phyloP scores from a whole-genome alignment of 2,797 vertebrate genomes.

The Poeciliopsis turneri region DNA sequence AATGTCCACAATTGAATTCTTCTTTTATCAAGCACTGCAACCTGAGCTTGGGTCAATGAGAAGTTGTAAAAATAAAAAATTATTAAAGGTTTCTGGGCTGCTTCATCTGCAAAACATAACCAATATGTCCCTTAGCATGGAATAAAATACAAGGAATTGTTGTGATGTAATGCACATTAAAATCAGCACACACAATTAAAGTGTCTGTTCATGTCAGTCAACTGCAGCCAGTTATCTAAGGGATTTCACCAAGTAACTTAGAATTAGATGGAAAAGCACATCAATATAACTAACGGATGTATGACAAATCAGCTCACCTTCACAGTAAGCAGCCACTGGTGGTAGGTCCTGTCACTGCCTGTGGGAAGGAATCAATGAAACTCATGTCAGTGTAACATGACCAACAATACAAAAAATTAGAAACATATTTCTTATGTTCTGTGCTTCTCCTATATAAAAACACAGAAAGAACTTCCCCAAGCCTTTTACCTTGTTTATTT shows the following conservation, averaged over 20 bases:
- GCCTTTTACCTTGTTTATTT: neutral
- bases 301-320: conserved; percentile 83
- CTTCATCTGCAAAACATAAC: neutral
- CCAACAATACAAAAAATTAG: neutral
- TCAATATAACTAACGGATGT: neutral
- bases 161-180: neutral
- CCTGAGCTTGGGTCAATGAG: neutral
- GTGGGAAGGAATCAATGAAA: neutral
- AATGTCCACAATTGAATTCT: neutral
- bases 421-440: neutral
- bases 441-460: neutral
- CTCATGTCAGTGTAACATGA: neutral
- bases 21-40: neutral
- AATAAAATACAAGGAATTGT: neutral
- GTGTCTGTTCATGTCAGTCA: neutral
- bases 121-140: neutral
- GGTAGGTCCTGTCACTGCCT: conserved; percentile 96
- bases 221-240: neutral
- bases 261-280: neutral
- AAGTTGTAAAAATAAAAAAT: neutral
- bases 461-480: neutral
- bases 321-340: conserved; percentile 97
- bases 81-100: neutral
- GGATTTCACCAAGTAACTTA: neutral
- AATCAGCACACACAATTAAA: neutral